Evolutionary conservation across 2,888 invertebrate species (phyloP), one percentile per base, ranked within the genome.

Genomic region (Aphidoletes aphidimyza): DNA sequence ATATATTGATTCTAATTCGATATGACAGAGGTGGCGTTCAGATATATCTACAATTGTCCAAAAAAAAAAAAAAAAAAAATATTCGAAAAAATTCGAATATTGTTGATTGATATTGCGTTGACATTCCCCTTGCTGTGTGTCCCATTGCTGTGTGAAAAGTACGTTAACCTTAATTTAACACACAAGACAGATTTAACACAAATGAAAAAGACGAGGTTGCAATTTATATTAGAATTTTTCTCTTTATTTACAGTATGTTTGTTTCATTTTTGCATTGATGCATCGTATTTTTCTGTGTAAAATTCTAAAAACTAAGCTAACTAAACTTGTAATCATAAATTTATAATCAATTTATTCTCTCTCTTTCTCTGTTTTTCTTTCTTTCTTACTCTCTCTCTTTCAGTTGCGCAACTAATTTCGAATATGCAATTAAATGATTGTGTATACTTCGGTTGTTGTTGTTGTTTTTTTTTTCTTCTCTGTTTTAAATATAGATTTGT

Each of bases 401-500:
- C 30, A 69, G 34, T 30, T 69, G 26, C 34, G 69, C 69, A 69
- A 14, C 22, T 54, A n/a, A 54, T 69, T 19, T 69, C 34, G 69
- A 69, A 69, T 54, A 54, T 69, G 30, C 30, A 69, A 54, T 47
- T 47, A 47, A 47, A 39, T 39, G 39, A 47, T 54, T 54, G 9
- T 26, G 11, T 54, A n/a, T n/a, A n/a, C 5, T 30, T 69, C 69
- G 69, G 34, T 30, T 69, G 69, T 47, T 30, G n/a, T n/a, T n/a
- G n/a, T 30, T 69, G 30, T 69, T 30, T 69, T 69, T 54, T 11
- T 47, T 47, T 17, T 69, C 69, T 5, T n/a, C n/a, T n/a, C n/a
- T 69, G 69, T 69, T 69, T 69, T n/a, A n/a, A n/a, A 69, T 69
- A 69, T 69, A 69, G 69, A 69, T 69, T 69, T 69, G 69, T 69